These are phyloP conservation scores for Frieseomelitta varia DNA, from an alignment of 1,140 invertebrate genomes.

Conservation along the genomic window DNA sequence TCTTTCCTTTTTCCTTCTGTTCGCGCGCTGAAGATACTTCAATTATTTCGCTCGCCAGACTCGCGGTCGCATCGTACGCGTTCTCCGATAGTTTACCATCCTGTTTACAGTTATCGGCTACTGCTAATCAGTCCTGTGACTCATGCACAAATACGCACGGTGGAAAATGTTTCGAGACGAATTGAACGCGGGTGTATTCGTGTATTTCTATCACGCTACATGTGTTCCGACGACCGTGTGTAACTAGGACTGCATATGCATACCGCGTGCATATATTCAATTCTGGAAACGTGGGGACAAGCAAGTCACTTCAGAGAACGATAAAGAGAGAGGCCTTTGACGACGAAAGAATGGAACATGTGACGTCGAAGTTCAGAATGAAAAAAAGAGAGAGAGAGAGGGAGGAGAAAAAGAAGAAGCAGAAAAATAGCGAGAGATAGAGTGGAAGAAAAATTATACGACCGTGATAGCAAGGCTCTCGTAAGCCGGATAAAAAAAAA, in stretches of 20 bases:
- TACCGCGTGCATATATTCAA: slow-evolving; percentile 50
- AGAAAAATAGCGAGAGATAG: neutral
- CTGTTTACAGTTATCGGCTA: neutral
- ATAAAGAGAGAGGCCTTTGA: slow-evolving; percentile 34
- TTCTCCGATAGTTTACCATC: slow-evolving; percentile 1
- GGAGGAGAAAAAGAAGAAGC: no score
- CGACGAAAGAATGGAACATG: slow-evolving; percentile 25
- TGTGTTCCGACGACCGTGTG: slow-evolving; percentile 5
- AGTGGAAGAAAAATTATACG: slow-evolving; percentile 29
- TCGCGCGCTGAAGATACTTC: neutral
- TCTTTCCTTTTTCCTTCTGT: no score
- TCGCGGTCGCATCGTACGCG: neutral
- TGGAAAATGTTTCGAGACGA: slow-evolving; percentile 43
- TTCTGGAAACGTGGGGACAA: slow-evolving; percentile 55
- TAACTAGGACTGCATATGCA: slow-evolving; percentile 50
- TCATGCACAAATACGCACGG: slow-evolving; percentile 29
- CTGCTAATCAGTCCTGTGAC: slow-evolving; percentile 14
- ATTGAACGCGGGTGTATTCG: slow-evolving; percentile 29
- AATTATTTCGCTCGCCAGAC: neutral
- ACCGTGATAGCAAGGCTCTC: slow-evolving; percentile 7
- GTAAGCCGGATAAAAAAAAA: slow-evolving; percentile 36
- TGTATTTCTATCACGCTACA: slow-evolving; percentile 29
- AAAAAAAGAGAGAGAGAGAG: neutral
- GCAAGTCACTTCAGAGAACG: slow-evolving; percentile 19
- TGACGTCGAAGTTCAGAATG: slow-evolving; percentile 18